phyloP scores from a whole-genome alignment of 1,140 invertebrate genomes.

The Propsilocerus akamusi region DNA sequence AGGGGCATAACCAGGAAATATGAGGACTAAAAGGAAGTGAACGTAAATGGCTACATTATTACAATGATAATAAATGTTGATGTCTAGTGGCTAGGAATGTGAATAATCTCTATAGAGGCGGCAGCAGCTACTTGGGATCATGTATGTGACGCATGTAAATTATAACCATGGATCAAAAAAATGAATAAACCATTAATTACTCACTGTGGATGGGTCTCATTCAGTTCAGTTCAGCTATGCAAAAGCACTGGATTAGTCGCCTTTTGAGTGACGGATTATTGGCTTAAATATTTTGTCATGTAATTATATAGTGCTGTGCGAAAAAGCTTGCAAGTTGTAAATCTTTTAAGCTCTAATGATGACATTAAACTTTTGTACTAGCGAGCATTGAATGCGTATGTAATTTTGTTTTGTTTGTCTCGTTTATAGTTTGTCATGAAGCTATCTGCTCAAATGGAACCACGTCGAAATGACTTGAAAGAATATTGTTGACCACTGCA shows the following conservation, averaged over 20 bases:
- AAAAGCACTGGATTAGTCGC: too few relatives aligned
- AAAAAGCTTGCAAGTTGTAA: background rate
- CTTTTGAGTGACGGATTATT: background rate
- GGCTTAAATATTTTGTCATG: background rate
- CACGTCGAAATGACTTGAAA: background rate
- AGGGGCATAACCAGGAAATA: background rate
- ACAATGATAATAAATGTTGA: background rate
- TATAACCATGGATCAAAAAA: background rate
- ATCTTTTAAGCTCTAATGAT: background rate
- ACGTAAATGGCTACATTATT: background rate
- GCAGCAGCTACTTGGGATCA: too few relatives aligned
- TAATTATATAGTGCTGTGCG: background rate
- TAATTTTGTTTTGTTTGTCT: background rate
- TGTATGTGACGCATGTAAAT: constrained; percentile 3
- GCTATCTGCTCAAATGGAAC: background rate
- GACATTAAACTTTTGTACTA: background rate
- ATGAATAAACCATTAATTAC: constrained; percentile 2
- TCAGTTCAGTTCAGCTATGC: background rate
- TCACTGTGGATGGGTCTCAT: background rate
- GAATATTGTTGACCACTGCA: background rate
- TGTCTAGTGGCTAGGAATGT: background rate
- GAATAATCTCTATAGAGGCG: background rate
- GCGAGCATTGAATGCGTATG: background rate
- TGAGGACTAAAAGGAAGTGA: background rate
- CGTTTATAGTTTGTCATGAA: background rate